Conservation (phyloP, 2,113 vertebrate genomes). For the Daphoenositta chrysoptera region DNA sequence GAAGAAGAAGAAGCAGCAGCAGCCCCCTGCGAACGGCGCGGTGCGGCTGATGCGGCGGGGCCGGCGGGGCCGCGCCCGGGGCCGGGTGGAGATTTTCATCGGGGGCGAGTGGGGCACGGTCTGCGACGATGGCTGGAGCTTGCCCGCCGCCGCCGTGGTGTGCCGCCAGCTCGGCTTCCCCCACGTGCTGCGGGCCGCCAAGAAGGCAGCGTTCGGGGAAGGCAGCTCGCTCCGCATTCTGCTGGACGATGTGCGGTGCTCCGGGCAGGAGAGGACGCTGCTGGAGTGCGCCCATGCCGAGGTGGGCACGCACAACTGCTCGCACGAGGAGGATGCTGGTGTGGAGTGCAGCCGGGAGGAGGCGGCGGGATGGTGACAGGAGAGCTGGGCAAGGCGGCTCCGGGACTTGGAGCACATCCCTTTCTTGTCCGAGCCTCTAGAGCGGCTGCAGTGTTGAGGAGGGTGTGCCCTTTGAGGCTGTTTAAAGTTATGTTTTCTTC, state of each 20-base stretch:
- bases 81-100: conserved; percentile 85
- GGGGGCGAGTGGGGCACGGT: conserved; percentile 86
- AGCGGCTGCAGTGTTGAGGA: not conserved
- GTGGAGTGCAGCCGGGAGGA: conserved; percentile 80
- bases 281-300: conserved; percentile 82
- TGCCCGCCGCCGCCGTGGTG: conserved; percentile 76
- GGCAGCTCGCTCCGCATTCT: conserved; percentile 79
- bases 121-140: conserved; percentile 88
- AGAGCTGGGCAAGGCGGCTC: not conserved
- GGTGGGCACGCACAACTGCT: conserved; percentile 83
- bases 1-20: too few relatives aligned
- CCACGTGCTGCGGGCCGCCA: conserved; percentile 75
- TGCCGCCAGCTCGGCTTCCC: conserved; percentile 89
- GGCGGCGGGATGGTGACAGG: not conserved
- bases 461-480: not conserved
- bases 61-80: conserved; percentile 47
- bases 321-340: conserved; percentile 88
- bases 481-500: not conserved
- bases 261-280: conserved; percentile 78
- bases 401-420: not conserved
- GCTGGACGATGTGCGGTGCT: conserved; percentile 87
- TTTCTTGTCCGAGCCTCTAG: not conserved
- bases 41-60: conserved; percentile 77
- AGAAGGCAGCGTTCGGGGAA: conserved; percentile 85
- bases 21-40: conserved; percentile 35